Conservation (phyloP, 2,888 invertebrate genomes). For the Conistra vaccinii region DNA sequence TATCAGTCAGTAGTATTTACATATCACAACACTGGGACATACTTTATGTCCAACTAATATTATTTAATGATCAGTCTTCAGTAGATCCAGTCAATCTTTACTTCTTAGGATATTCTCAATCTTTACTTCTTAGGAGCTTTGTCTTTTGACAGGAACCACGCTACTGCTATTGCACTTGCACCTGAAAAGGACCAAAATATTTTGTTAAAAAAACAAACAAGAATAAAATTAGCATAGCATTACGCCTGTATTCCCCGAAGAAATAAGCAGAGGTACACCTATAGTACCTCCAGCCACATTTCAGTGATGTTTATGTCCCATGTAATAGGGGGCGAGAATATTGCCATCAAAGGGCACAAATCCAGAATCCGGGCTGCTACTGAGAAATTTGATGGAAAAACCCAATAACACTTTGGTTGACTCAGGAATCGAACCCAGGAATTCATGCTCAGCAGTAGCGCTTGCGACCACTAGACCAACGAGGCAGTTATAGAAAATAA, state of each 20-base stretch:
- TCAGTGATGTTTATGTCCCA: neutral
- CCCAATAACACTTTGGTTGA: no score
- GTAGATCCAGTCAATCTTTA: slow-evolving; percentile 49
- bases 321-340: neutral
- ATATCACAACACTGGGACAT: slow-evolving; percentile 20
- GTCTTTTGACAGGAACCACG: slow-evolving; percentile 84
- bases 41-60: slow-evolving; percentile 31
- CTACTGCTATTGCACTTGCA: slow-evolving; percentile 81
- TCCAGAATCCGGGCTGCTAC: no score
- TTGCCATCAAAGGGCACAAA: no score
- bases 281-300: neutral
- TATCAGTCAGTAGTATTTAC: slow-evolving; percentile 46
- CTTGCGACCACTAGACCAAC: no score
- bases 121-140: slow-evolving; percentile 70
- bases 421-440: no score
- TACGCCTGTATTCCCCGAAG: neutral
- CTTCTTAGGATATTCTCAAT: slow-evolving; percentile 57
- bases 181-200: slow-evolving; percentile 71
- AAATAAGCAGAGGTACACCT: no score
- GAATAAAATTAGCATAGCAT: neutral
- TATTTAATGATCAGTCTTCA: slow-evolving; percentile 61
- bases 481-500: neutral
- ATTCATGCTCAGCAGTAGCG: no score
- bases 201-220: neutral
- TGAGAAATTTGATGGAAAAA: no score